phyloP scores from a whole-genome alignment of 1,140 invertebrate genomes.

The Carposina sasakii region DNA sequence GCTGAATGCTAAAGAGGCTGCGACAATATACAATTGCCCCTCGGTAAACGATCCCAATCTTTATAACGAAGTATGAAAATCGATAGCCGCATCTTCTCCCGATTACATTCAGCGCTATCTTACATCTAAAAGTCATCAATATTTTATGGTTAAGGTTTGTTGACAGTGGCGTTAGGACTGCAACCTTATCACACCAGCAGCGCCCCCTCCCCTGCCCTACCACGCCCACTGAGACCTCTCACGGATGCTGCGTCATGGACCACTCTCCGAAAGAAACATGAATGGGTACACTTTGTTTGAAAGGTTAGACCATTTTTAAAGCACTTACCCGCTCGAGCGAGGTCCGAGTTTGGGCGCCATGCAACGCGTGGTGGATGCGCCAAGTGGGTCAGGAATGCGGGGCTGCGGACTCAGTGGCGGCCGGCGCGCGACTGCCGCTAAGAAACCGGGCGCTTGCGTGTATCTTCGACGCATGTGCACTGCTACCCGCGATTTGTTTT shows the following conservation, averaged over 20 bases:
- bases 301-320: conserved; percentile 18
- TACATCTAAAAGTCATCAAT: conserved; percentile 11
- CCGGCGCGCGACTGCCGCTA: conserved; percentile 54
- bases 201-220: conserved; percentile 29
- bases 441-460: conserved; percentile 47
- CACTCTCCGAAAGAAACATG: conserved; percentile 1
- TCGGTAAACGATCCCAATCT: conserved; percentile 21
- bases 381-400: conserved; percentile 13
- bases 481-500: conserved; percentile 55
- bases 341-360: conserved; percentile 61
- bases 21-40: conserved; percentile 30
- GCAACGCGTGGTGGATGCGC: conserved; percentile 48
- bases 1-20: conserved; percentile 32
- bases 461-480: conserved; percentile 41
- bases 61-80: conserved; percentile 40
- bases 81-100: conserved; percentile 47
- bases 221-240: conserved; percentile 42
- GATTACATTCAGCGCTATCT: conserved; percentile 31
- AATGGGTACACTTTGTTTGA: conserved; percentile 1
- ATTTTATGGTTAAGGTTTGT: conserved; percentile 59
- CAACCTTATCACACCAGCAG: conserved; percentile 47
- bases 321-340: conserved; percentile 57
- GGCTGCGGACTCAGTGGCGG: conserved; percentile 37
- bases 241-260: conserved; percentile 41
- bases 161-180: conserved; percentile 50